Conservation (phyloP, 2,888 invertebrate genomes). For the Eupithecia insigniata region DNA sequence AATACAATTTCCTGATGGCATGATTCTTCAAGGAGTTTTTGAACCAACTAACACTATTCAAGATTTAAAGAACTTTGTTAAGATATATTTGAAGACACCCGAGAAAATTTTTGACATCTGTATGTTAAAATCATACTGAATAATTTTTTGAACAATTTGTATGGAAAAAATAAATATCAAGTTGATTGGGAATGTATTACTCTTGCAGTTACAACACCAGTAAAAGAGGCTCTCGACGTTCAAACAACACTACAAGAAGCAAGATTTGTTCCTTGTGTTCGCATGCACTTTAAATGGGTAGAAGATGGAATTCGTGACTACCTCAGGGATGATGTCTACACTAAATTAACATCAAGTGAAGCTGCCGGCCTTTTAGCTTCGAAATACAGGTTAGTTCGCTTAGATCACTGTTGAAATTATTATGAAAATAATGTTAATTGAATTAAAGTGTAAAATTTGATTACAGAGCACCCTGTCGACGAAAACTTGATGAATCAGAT, state of each 20-base stretch:
- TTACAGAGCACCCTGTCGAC: constrained; percentile 72
- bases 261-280: constrained; percentile 90
- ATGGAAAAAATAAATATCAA: neutral
- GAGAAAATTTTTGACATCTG: constrained; percentile 90
- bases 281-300: constrained; percentile 88
- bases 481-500: constrained; percentile 60
- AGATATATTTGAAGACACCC: constrained; percentile 87
- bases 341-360: constrained; percentile 86
- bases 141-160: neutral
- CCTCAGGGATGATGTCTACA: constrained; percentile 85
- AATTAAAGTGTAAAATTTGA: constrained; percentile 32
- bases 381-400: constrained; percentile 83
- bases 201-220: constrained; percentile 91
- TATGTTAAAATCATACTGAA: constrained; percentile 76
- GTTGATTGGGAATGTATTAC: neutral
- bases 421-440: constrained; percentile 14
- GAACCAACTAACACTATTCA: constrained; percentile 89
- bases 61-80: constrained; percentile 89
- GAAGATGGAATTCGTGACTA: constrained; percentile 68
- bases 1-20: constrained; percentile 93
- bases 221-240: constrained; percentile 87
- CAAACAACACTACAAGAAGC: constrained; percentile 87
- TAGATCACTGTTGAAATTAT: neutral
- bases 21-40: constrained; percentile 94
- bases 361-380: constrained; percentile 88